Base-by-base conservation (phyloP, 2,888 invertebrate species). In the Pristionchus maxplancki region DNA sequence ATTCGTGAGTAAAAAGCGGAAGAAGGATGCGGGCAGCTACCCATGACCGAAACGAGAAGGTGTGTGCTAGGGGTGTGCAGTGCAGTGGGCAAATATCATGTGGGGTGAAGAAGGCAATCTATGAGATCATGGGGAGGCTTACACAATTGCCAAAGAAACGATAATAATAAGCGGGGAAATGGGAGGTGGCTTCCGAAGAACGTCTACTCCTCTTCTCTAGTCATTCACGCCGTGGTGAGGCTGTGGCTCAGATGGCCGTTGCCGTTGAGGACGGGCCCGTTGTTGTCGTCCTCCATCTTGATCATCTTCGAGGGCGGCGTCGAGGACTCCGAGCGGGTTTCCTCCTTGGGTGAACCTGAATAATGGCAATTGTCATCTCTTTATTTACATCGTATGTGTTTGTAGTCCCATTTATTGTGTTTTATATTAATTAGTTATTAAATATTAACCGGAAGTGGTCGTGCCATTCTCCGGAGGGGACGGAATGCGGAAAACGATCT, bases 101-200 rank as follows among this genome's bases (percentile, higher is more conserved):
- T 71, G 37, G 71, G 37, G 44, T 11, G 44, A 44, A 34, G 50
- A 50, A 37, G 20, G 71, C 31, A 71, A 20, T 24, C 71, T 71
- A 71, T 71, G 71, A 71, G 71, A 71, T 71, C 71, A 71, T 71
- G 71, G 37, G 71, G 58, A 8, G 24, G 58, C 58, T 58, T 58
- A 58, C 58, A 58, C 58, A 58, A 58, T 58, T n/a, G 58, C 58
- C 58, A n/a, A n/a, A 9, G 24, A 58, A 6, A 17, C 17, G n/a
- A 58, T 5, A 58, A n/a, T 58, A 58, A 58, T n/a, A 58, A 20
- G n/a, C 24, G 9, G 24, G n/a, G 6, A n/a, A 58, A 44, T 44
- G 44, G 44, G 44, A 44, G n/a, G n/a, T n/a, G n/a, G n/a, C n/a
- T n/a, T n/a, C n/a, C n/a, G n/a, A n/a, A n/a, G 48, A 48, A 48